Evolutionary conservation across 2,888 invertebrate species (phyloP), one percentile per base, ranked within the genome.

Genomic region (Nomada hirtipes): DNA sequence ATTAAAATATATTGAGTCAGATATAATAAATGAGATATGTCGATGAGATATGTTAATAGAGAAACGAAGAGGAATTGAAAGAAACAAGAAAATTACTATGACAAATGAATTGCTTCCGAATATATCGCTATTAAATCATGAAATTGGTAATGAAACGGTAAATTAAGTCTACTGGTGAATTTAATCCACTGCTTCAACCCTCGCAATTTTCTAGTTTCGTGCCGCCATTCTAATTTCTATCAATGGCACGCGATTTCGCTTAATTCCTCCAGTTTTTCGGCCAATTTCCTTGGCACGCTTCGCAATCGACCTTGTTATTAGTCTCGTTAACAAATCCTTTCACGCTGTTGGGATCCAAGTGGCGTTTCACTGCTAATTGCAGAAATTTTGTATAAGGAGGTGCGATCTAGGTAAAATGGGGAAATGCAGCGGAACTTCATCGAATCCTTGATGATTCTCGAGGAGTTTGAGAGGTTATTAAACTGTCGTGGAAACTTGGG

Each of bases 251-350:
- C 42, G 42, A 55, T 55, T 36, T 42, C 9, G 3, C 59, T 42
- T 68, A 44, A 53, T 52, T 61, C 18, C 23, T n/a, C n/a, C 11
- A 47, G 7, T 26, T 15, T 13, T 75, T 57, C n/a, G 57, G 53
- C 15, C 2, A 57, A 55, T 67, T 65, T 11, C 26, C 18, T 29
- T 15, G 55, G 11, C 26, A 47, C 55, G 55, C 55, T 47, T 18
- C 50, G 20, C 23, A 26, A 64, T 76, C 57, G 57, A 2, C 42
- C 47, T 64, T 55, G 20, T 76, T 47, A 76, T 75, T 64, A 64
- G 64, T 23, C 76, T 75, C 44, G 57, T 75, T 76, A 64, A 64
- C 64, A 50, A 74, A 74, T 57, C 36, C 20, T 44, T 76, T 59
- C 50, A 29, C 15, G 20, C 26, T 18, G 47, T 74, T 74, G 15